phyloP scores from a whole-genome alignment of 2,888 invertebrate genomes.

The Synergus japonicus region DNA sequence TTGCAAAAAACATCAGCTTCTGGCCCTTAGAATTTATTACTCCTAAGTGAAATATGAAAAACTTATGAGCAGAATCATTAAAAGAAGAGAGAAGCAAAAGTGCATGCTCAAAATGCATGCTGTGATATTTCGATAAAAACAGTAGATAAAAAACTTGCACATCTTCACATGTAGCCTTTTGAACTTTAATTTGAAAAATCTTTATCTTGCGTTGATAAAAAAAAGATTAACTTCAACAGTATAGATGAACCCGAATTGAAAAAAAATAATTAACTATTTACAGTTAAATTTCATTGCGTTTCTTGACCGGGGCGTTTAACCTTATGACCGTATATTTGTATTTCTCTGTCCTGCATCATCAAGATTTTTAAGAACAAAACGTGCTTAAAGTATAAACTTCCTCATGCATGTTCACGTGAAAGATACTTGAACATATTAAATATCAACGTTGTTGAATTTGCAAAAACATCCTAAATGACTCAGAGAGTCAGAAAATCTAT shows the following conservation, averaged over 20 bases:
- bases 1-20: neutral
- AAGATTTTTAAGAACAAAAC: neutral
- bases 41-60: neutral
- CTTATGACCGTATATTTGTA: constrained; percentile 3
- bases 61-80: constrained; percentile 9
- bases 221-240: neutral
- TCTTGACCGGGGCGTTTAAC: constrained; percentile 7
- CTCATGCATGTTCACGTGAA: neutral
- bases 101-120: no score
- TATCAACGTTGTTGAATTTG: neutral
- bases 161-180: neutral
- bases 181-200: neutral
- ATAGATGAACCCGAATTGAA: neutral
- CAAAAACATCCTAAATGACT: neutral
- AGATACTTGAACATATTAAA: constrained; percentile 5
- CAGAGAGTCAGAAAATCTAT: neutral
- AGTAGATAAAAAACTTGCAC: neutral
- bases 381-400: neutral
- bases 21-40: constrained; percentile 1
- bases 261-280: constrained; percentile 21
- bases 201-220: neutral
- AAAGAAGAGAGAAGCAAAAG: neutral
- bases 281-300: neutral
- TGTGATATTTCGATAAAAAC: no score
- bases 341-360: neutral